Conservation (phyloP, 2,797 vertebrate genomes). For the Poeciliopsis infans region DNA sequence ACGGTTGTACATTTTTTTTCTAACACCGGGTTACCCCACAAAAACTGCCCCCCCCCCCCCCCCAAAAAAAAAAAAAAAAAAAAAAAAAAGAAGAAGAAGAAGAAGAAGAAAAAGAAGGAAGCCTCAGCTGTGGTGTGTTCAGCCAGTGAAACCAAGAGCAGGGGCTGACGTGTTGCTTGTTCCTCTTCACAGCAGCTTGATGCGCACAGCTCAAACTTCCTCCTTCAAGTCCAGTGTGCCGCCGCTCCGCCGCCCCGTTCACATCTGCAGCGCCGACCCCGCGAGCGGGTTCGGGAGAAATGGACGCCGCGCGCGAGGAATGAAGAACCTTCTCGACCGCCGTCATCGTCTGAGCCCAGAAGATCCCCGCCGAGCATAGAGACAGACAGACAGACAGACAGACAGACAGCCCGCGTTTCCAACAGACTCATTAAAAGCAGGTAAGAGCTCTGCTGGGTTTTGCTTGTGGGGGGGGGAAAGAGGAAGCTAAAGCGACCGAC, state of each 20-base stretch:
- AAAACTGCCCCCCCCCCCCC: no score
- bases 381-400: not conserved
- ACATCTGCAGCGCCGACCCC: constrained; percentile 4
- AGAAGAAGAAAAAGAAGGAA: not conserved
- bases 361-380: not conserved
- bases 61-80: no score
- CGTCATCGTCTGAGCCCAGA: not conserved
- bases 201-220: constrained; percentile 58
- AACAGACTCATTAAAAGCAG: constrained; percentile 22
- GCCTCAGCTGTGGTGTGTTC: not conserved
- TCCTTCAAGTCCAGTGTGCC: constrained; percentile 38
- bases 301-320: constrained; percentile 39
- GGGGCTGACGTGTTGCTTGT: constrained; percentile 24
- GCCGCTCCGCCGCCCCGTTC: constrained; percentile 8
- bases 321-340: constrained; percentile 39
- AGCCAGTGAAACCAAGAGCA: constrained; percentile 26
- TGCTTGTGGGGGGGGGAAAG: not conserved
- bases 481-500: not conserved
- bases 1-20: no score
- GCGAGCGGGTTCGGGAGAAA: constrained; percentile 16
- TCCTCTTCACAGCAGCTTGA: constrained; percentile 53
- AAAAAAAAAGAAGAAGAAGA: no score
- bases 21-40: no score
- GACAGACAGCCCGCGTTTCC: not conserved
- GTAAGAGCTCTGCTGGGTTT: constrained; percentile 39